Evolutionary conservation across 53 echinoderm and acorn worm species (phyloP).

Genomic region (Mesocentrotus franciscanus): DNA sequence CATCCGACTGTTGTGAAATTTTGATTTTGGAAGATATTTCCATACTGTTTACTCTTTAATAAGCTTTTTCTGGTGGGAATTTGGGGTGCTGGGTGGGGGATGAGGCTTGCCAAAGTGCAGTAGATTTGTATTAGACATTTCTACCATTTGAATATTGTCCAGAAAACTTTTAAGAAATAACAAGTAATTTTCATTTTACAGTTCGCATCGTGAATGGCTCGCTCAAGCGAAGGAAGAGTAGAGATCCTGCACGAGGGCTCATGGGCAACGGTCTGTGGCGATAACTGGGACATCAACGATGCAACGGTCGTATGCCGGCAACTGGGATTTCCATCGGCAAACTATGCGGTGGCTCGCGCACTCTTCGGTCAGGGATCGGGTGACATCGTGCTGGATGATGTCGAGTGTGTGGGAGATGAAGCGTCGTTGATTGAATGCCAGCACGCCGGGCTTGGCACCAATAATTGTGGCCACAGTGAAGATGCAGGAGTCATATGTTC

Average conservation of each 20-base stretch:
- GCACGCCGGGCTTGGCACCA: slow-evolving; percentile 39
- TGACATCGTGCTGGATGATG: slow-evolving; percentile 49
- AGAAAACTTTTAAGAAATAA: neutral
- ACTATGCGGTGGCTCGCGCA: slow-evolving; percentile 3
- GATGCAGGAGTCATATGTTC: slow-evolving; percentile 58
- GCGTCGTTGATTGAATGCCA: slow-evolving; percentile 38
- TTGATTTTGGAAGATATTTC: too few relatives aligned
- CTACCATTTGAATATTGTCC: neutral
- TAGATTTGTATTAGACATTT: neutral
- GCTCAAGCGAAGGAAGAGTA: slow-evolving; percentile 36
- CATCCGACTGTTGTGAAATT: too few relatives aligned
- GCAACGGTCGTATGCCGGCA: slow-evolving; percentile 54
- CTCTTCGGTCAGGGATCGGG: slow-evolving; percentile 37
- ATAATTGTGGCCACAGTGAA: slow-evolving; percentile 40
- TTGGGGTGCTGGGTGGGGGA: too few relatives aligned
- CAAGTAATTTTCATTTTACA: neutral
- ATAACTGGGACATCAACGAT: slow-evolving; percentile 42
- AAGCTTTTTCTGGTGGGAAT: too few relatives aligned
- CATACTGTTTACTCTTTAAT: too few relatives aligned
- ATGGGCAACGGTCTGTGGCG: slow-evolving; percentile 58
- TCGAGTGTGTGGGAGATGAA: slow-evolving; percentile 55
- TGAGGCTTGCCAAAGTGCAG: too few relatives aligned
- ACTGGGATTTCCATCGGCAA: slow-evolving; percentile 34
- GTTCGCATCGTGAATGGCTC: slow-evolving; percentile 31
- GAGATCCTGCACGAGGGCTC: neutral